Evolutionary conservation across 1,140 invertebrate genomes (phyloP).

Genomic region (Diachasma alloeum): DNA sequence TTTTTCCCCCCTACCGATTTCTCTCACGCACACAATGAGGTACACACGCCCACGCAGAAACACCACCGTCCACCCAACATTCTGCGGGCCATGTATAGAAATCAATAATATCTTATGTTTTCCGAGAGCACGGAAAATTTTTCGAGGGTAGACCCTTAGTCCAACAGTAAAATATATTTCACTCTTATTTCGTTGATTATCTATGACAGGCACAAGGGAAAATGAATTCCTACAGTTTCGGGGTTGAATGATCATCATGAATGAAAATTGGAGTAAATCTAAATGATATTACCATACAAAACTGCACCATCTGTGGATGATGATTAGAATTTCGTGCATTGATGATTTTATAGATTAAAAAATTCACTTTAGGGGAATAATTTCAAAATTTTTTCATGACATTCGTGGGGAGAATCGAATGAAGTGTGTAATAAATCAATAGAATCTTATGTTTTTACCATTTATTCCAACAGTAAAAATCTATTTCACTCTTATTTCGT

Average conservation of each 20-base stretch:
- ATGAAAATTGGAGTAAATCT: too few species aligned
- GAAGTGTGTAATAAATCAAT: too few species aligned
- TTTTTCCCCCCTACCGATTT: slow-evolving; percentile 13
- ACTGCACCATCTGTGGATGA: too few species aligned
- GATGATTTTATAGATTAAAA: too few species aligned
- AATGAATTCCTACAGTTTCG: not conserved
- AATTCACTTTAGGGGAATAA: too few species aligned
- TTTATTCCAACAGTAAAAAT: not conserved
- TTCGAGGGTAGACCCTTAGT: not conserved
- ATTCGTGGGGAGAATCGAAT: too few species aligned
- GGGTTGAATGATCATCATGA: too few species aligned
- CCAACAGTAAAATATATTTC: not conserved
- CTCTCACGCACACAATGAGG: slow-evolving; percentile 25
- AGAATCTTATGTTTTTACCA: not conserved
- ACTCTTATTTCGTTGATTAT: slow-evolving; percentile 4
- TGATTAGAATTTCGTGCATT: too few species aligned
- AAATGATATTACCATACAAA: too few species aligned
- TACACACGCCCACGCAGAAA: slow-evolving; percentile 31
- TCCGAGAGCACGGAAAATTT: slow-evolving; percentile 46
- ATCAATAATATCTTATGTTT: slow-evolving; percentile 66
- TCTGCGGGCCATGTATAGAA: slow-evolving; percentile 52
- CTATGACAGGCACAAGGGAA: not conserved
- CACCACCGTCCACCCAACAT: slow-evolving; percentile 33
- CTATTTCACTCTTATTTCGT: slow-evolving; percentile 4
- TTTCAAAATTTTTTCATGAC: too few species aligned